Evolutionary conservation across 2,797 vertebrate genomes (phyloP).

Genomic region (Chrysocyon brachyurus): DNA sequence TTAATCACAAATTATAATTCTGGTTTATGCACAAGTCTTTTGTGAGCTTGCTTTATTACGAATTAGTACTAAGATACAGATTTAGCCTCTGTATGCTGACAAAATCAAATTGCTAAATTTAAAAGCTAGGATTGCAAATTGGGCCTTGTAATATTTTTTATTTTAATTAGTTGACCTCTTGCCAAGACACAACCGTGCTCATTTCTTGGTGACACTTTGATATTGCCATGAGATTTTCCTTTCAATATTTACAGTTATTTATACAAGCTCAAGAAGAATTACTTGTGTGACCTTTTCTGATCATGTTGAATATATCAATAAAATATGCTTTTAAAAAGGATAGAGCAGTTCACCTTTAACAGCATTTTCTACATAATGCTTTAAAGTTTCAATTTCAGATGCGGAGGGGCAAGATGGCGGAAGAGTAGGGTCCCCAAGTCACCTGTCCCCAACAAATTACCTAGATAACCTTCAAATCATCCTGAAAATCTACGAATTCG

Average conservation of each 20-base stretch:
- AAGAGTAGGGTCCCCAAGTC: no score
- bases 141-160: neutral
- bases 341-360: constrained; percentile 32
- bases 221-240: constrained; percentile 30
- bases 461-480: no score
- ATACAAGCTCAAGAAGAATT: constrained; percentile 45
- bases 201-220: constrained; percentile 27
- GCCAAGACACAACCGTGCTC: neutral
- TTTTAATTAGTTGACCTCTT: neutral
- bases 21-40: neutral
- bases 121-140: constrained; percentile 17
- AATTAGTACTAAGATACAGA: neutral
- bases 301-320: constrained; percentile 7
- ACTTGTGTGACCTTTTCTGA: neutral
- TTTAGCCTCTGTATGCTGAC: neutral
- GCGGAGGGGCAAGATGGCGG: no score
- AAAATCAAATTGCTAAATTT: constrained; percentile 7
- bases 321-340: neutral
- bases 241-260: constrained; percentile 29
- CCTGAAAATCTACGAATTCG: no score
- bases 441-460: no score
- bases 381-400: constrained; percentile 46
- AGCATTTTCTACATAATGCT: neutral
- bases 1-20: constrained; percentile 53
- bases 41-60: constrained; percentile 14